These are phyloP conservation scores for Psilanteris sp. DNA, from an alignment of 1,140 invertebrate species.

Conservation along the genomic window DNA sequence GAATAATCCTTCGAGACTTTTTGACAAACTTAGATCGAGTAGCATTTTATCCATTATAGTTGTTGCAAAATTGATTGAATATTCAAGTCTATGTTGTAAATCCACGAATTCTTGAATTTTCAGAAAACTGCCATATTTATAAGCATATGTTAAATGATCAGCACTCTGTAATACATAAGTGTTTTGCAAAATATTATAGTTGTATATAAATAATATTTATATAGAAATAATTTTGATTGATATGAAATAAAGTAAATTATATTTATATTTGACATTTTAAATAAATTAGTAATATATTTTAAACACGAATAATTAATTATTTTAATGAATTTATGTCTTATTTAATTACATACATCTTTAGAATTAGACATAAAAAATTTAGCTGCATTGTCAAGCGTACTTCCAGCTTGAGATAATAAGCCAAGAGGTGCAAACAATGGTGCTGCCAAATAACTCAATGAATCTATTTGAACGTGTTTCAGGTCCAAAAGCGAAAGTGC, in stretches of 20 bases:
- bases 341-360: slow-evolving; percentile 86
- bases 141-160: slow-evolving; percentile 94
- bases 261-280: too few species aligned
- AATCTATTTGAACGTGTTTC: slow-evolving; percentile 97
- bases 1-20: slow-evolving; percentile 69
- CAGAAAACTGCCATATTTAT: slow-evolving; percentile 95
- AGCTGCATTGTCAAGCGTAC: slow-evolving; percentile 85
- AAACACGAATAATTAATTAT: background rate
- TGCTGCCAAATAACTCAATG: slow-evolving; percentile 90
- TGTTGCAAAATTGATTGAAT: slow-evolving; percentile 89
- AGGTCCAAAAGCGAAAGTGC: slow-evolving; percentile 85
- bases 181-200: too few species aligned
- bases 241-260: too few species aligned
- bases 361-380: slow-evolving; percentile 93
- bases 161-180: slow-evolving; percentile 90
- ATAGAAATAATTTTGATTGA: too few species aligned
- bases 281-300: too few species aligned
- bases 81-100: slow-evolving; percentile 88
- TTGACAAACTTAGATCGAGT: slow-evolving; percentile 85
- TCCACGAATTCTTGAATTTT: slow-evolving; percentile 95
- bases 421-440: slow-evolving; percentile 86
- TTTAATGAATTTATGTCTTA: background rate
- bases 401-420: slow-evolving; percentile 83
- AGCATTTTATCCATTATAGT: slow-evolving; percentile 89
- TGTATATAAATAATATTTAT: too few species aligned